Evolutionary conservation across 2,888 invertebrate genomes (phyloP), one percentile per base, ranked within the genome.

Genomic region (Macroteleia sp.): DNA sequence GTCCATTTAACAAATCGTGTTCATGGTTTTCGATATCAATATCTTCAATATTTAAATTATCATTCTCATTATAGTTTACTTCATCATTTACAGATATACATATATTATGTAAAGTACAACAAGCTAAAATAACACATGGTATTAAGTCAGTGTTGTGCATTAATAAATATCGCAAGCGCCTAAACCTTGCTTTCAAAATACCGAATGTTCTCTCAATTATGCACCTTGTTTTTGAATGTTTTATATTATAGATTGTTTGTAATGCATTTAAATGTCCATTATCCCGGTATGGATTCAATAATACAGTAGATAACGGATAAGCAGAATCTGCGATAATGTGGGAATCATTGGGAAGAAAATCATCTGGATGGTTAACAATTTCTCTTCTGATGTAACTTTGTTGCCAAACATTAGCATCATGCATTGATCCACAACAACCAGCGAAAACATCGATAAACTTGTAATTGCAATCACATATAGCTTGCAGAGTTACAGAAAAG

Each of bases 101-200:
- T 32, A 69, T 57, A 9, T 69, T 69, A 12, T 67, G 46, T 19
- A 69, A 36, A 16, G 61, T 28, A 22, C 61, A 70, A 34, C 42
- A 52, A 8, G 52, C 20, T 8, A 70, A n/a, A 41, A 70, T 70
- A 1, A 70, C 14, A 2, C 20, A 10, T 4, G 70, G 44, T 25
- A 70, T 52, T 12, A 42, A 25, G 2, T 39, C 19, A 5, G 52
- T 61, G 19, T 52, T 34, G 14, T 59, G 20, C 16, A 70, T 30
- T 3, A 41, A 16, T 16, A 59, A 17, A 32, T 70, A 70, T 12
- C 16, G 17, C 5, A 70, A 42, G 4, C 70, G 34, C 12, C 61
- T 25, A 25, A 42, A 70, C 42, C 52, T 20, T 6, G 17, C 1
- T 28, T 70, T 70, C 10, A 70, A 44, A 50, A 70, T 41, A 12